Conservation (phyloP, 2,797 vertebrate species). For the Gymnocypris eckloni region DNA sequence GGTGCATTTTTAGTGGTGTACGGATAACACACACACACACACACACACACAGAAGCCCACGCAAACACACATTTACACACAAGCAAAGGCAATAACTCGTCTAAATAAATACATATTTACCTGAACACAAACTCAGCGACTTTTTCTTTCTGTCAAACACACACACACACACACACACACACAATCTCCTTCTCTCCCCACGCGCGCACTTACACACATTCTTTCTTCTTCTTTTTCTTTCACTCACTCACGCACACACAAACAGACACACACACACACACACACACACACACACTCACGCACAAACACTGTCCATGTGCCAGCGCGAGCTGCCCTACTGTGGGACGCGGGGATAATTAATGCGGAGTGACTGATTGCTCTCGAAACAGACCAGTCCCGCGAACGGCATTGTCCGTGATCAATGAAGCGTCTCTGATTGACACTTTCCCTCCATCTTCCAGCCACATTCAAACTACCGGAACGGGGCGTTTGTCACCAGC, state of each 20-base stretch:
- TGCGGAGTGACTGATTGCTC: constrained; percentile 89
- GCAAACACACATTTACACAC: constrained; percentile 44
- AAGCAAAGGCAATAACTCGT: constrained; percentile 32
- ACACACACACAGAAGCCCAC: background rate
- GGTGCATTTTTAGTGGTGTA: constrained; percentile 61
- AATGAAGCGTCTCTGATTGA: constrained; percentile 81
- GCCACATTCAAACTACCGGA: constrained; percentile 73
- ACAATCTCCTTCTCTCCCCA: constrained; percentile 30
- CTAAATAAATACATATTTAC: constrained; percentile 38
- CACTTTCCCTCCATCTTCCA: constrained; percentile 77
- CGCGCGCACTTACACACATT: constrained; percentile 38
- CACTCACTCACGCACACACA: constrained; percentile 45
- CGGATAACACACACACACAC: constrained; percentile 57
- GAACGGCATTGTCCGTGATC: constrained; percentile 81
- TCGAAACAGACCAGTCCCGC: constrained; percentile 86
- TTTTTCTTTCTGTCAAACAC: background rate
- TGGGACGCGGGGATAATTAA: constrained; percentile 82
- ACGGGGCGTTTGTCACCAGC: constrained; percentile 73
- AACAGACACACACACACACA: constrained; percentile 45
- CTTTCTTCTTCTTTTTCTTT: background rate
- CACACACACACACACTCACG: constrained; percentile 10
- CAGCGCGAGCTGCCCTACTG: constrained; percentile 71
- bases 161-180: constrained; percentile 47
- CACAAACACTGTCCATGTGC: constrained; percentile 68
- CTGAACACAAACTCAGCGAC: constrained; percentile 24